These are phyloP conservation scores for Bunonema sp. DNA, from an alignment of 2,888 invertebrate genomes.

Conservation along the genomic window DNA sequence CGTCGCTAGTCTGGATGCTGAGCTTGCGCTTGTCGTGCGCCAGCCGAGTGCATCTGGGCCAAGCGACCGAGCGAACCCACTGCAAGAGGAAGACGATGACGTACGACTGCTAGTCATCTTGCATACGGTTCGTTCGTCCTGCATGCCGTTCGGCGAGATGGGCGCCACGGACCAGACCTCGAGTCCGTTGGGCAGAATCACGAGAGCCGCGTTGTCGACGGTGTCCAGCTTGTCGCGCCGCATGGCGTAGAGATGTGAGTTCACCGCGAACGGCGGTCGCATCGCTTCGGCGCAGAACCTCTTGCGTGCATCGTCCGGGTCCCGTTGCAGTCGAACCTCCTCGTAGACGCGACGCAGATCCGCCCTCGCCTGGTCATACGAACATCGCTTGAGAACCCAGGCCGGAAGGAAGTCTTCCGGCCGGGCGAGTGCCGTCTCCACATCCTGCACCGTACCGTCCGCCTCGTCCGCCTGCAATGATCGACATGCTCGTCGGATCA, in stretches of 20 bases:
- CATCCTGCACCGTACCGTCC: too few relatives aligned
- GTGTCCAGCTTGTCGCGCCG: constrained; percentile 54
- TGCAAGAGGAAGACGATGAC: too few relatives aligned
- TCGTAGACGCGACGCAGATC: constrained; percentile 68
- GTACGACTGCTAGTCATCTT: too few relatives aligned
- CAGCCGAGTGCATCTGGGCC: too few relatives aligned
- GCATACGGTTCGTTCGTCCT: too few relatives aligned
- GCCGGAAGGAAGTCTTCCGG: constrained; percentile 63
- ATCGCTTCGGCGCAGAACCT: constrained; percentile 79
- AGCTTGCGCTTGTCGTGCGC: too few relatives aligned
- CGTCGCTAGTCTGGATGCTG: too few relatives aligned
- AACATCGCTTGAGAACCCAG: constrained; percentile 48
- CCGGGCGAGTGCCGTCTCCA: too few relatives aligned
- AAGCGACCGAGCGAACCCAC: too few relatives aligned
- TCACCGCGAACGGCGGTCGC: constrained; percentile 61
- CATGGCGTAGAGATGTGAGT: constrained; percentile 73
- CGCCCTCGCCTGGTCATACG: constrained; percentile 56
- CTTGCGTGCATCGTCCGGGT: constrained; percentile 60
- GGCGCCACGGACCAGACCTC: too few relatives aligned
- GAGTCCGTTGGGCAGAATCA: too few relatives aligned
- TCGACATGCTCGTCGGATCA: neutral
- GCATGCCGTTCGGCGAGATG: too few relatives aligned
- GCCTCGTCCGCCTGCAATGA: constrained; percentile 57
- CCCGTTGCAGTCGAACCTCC: constrained; percentile 57
- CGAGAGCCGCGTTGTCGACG: constrained; percentile 59